Conservation (phyloP, 2,113 vertebrate genomes). For the Nettapus auritus region DNA sequence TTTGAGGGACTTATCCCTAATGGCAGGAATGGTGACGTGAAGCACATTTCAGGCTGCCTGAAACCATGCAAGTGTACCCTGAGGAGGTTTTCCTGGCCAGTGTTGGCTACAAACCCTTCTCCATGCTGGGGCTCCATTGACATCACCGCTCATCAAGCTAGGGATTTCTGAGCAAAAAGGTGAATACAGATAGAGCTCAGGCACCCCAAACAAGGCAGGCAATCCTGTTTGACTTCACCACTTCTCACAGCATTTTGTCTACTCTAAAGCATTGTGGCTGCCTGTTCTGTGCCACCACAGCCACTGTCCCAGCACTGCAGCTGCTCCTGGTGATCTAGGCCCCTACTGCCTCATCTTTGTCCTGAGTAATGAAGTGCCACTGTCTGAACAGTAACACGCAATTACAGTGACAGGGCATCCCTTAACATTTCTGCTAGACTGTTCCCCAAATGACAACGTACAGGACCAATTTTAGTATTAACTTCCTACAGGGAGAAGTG, state of each 20-base stretch:
- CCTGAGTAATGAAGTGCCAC: not conserved
- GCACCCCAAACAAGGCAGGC: too few species aligned
- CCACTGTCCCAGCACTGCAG: fast-evolving
- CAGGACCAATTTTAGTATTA: not conserved
- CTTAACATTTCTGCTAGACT: not conserved
- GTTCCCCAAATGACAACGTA: not conserved
- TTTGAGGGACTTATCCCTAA: not conserved
- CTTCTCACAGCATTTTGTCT: not conserved
- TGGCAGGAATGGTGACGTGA: too few species aligned
- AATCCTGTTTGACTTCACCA: not conserved
- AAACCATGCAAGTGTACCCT: too few species aligned
- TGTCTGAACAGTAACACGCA: not conserved
- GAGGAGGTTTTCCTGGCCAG: not conserved
- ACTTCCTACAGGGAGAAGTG: not conserved
- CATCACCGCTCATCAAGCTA: not conserved
- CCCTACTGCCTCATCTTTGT: not conserved
- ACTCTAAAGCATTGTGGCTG: not conserved
- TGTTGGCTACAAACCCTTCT: not conserved
- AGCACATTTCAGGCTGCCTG: too few species aligned
- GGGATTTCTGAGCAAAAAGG: not conserved
- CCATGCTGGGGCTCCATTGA: too few species aligned
- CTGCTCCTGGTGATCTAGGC: not conserved
- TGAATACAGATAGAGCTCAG: not conserved
- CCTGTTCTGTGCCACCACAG: not conserved
- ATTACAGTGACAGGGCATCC: not conserved